These are phyloP conservation scores for Perdita meconis DNA, from an alignment of 2,888 invertebrate species.

Conservation along the genomic window DNA sequence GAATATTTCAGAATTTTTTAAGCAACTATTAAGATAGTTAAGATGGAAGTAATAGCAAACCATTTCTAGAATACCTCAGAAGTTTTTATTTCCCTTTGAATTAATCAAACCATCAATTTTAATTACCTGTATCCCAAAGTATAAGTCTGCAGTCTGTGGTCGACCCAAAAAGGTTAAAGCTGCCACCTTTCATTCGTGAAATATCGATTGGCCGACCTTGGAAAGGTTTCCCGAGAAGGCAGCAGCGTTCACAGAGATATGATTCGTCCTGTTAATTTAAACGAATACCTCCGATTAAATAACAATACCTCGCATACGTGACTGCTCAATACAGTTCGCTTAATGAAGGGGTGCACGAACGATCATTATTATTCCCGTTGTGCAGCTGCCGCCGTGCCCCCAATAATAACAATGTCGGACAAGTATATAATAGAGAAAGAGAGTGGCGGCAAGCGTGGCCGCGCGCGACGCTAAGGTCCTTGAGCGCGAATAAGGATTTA, in stretches of 20 bases:
- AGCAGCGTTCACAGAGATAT: constrained; percentile 17
- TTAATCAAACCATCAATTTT: too few species aligned
- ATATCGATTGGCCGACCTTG: too few species aligned
- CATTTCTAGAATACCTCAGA: too few species aligned
- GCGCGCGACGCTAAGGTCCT: constrained; percentile 52
- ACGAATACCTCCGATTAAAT: constrained; percentile 56
- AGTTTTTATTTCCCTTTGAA: too few species aligned
- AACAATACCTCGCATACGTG: constrained; percentile 57
- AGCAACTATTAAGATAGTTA: too few species aligned
- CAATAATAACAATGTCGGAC: constrained; percentile 63
- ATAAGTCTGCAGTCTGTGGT: too few species aligned
- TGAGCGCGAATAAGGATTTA: constrained; percentile 63
- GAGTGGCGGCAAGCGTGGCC: constrained; percentile 56
- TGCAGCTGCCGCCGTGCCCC: constrained; percentile 59
- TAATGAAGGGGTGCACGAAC: constrained; percentile 56
- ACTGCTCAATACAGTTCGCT: constrained; percentile 43
- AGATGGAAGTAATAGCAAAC: too few species aligned
- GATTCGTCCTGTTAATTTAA: constrained; percentile 49
- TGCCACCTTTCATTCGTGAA: too few species aligned
- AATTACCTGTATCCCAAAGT: too few species aligned
- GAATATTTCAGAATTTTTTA: too few species aligned
- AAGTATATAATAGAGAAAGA: constrained; percentile 63
- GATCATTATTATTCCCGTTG: constrained; percentile 61
- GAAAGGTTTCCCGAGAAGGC: neutral
- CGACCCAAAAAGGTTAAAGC: too few species aligned